Conservation (phyloP, 2,797 vertebrate species). For the Falco cherrug region DNA sequence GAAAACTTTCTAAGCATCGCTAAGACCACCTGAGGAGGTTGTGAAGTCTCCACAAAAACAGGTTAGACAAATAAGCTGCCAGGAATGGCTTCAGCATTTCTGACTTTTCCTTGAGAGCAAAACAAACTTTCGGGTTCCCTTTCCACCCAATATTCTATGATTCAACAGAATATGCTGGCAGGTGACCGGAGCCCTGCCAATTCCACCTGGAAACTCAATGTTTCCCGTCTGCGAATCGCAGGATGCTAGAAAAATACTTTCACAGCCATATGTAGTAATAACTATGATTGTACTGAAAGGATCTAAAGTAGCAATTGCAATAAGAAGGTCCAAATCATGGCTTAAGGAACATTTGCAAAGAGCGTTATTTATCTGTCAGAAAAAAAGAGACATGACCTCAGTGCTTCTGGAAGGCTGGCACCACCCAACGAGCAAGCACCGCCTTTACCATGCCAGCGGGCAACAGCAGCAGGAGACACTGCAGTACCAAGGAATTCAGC, state of each 20-base stretch:
- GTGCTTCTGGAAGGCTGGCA: neutral
- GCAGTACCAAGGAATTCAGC: neutral
- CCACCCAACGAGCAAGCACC: neutral
- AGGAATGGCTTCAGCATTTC: neutral
- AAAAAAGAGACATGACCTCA: fast-evolving
- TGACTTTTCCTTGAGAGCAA: neutral
- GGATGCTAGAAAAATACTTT: neutral
- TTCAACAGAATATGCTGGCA: neutral
- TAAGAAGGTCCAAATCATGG: neutral
- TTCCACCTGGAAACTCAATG: neutral
- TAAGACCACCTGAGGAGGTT: neutral
- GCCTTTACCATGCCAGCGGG: fast-evolving
- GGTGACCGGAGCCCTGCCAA: neutral
- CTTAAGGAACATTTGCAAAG: neutral
- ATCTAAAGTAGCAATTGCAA: neutral
- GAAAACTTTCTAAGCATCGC: neutral
- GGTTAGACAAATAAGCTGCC: neutral
- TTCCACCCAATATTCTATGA: neutral
- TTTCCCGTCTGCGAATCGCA: neutral
- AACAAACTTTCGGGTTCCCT: neutral
- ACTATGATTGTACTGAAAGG: neutral
- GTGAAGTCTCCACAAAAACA: neutral
- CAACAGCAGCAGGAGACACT: fast-evolving
- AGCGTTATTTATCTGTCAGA: neutral
- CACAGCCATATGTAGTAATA: neutral